phyloP scores from a whole-genome alignment of 2,888 invertebrate species.

The Lampropteryx suffumata region DNA sequence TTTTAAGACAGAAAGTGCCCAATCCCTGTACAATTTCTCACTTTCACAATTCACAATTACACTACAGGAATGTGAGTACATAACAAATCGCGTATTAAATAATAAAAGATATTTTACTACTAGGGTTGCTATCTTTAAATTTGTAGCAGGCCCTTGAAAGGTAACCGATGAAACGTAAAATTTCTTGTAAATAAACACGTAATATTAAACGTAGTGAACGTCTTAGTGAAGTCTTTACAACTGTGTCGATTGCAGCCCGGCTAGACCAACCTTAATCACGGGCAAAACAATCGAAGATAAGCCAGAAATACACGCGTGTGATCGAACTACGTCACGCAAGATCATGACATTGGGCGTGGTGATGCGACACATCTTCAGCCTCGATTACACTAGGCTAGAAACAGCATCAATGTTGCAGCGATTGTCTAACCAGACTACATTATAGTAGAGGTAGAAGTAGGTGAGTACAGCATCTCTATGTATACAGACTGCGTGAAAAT shows the following conservation, averaged over 20 bases:
- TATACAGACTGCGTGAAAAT: too few species aligned
- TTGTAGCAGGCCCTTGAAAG: too few species aligned
- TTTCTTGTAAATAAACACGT: neutral
- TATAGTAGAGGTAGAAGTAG: too few species aligned
- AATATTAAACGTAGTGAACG: neutral
- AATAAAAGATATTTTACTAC: too few species aligned
- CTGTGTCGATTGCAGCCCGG: neutral
- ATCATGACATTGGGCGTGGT: conserved; percentile 34
- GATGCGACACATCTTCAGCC: conserved; percentile 17
- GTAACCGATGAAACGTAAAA: neutral
- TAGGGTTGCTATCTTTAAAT: too few species aligned
- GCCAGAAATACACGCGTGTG: conserved; percentile 28
- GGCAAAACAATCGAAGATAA: conserved; percentile 31
- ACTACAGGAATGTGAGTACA: conserved; percentile 21
- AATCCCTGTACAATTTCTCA: conserved; percentile 8
- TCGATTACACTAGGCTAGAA: conserved; percentile 13
- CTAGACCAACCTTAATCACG: conserved; percentile 13
- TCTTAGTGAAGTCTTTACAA: neutral
- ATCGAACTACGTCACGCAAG: conserved; percentile 26
- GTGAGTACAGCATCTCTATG: too few species aligned
- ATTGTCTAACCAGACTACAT: too few species aligned
- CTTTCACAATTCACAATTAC: conserved; percentile 15
- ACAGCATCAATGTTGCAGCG: neutral
- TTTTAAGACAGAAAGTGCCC: conserved; percentile 14
- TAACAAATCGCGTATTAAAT: conserved; percentile 6